Evolutionary conservation across 2,113 vertebrate species (phyloP), one percentile per base, ranked within the genome.

Genomic region (Genyomyrus donnyi): DNA sequence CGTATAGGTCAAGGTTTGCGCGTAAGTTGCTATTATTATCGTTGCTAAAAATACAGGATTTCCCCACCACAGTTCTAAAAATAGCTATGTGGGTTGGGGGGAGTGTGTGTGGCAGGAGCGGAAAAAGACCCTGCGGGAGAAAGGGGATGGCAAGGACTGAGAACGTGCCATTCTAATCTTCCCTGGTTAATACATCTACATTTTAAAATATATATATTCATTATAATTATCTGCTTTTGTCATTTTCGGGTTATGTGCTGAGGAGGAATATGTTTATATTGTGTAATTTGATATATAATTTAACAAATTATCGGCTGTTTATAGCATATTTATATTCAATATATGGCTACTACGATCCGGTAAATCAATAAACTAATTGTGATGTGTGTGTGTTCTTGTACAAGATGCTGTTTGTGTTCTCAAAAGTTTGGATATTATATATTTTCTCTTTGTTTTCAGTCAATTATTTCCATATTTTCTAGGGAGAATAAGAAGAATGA

Each of bases 1-100:
- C 93, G 93, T 91, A 89, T 42, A 94, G 95, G 94, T 96, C 94
- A 94, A 93, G 94, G 94, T 62, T 66, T 58, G 49, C 94, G 93
- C 94, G 93, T 94, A 91, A 90, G 89, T 92, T 93, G 94, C 94
- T 94, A 94, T 94, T 95, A 94, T 96, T 96, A 94, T 93, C 89
- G 42, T 93, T 94, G 92, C 95, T 95, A 95, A 95, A 96, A 96
- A 95, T 96, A 96, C 89, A 94, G 92, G 93, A 94, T 93, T 94
- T 92, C 92, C 93, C 93, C 93, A 94, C 91, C 91, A 93, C 92
- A 88, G 39, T 4, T 90, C 92, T 95, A 95, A 94, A 95, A 93
- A 95, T 96, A 95, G 94, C 91, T 84, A 53, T 53, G 85, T 24
- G 85, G 85, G 48, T 52, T 35, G 85, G 90, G 92, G 94, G 93